Evolutionary conservation across 2,797 vertebrate species (phyloP), one percentile per base, ranked within the genome.

Genomic region (Melanotaenia boesemani): DNA sequence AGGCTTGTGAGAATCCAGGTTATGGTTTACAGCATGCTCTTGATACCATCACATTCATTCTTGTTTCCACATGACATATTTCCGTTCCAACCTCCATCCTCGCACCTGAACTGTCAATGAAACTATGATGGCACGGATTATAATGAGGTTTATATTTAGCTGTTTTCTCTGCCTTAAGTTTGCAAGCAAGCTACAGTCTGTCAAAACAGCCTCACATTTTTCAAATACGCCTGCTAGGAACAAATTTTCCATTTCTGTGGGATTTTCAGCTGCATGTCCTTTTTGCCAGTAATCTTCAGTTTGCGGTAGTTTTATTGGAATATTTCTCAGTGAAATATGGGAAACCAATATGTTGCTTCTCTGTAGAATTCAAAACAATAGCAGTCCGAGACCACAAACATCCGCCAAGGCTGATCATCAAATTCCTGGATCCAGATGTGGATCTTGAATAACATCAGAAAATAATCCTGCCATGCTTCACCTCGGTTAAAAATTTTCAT

Each of bases 91-190:
- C 83, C 80, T 77, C 64, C 39, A 50, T 87, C 75, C 82, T 88
- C 71, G 77, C 80, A 84, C 84, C 82, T 84, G 77, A 77, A 76
- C 84, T 90, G 85, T 91, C 91, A 92, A 80, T 82, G 85, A 87
- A 63, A 57, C 77, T 73, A 67, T 39, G 37, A 78, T 79, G 72
- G 72, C 76, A 75, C 74, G 73, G 74, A 66, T 79, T 74, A 90
- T 90, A 91, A 91, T 86, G 82, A 90, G 84, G 87, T 82, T 88
- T 91, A 88, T 91, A 86, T 92, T 92, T 92, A 88, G 87, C 84
- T 77, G 39, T 74, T 82, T 73, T 72, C 80, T 77, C 80, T 28
- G 66, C 72, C 72, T 67, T 44, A 84, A 76, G 77, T 90, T 90
- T 86, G 74, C 86, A 65, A 56, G 80, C 46, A 39, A 70, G 81